Conservation (phyloP, 2,888 invertebrate species). For the Caenorhabditis afra region DNA sequence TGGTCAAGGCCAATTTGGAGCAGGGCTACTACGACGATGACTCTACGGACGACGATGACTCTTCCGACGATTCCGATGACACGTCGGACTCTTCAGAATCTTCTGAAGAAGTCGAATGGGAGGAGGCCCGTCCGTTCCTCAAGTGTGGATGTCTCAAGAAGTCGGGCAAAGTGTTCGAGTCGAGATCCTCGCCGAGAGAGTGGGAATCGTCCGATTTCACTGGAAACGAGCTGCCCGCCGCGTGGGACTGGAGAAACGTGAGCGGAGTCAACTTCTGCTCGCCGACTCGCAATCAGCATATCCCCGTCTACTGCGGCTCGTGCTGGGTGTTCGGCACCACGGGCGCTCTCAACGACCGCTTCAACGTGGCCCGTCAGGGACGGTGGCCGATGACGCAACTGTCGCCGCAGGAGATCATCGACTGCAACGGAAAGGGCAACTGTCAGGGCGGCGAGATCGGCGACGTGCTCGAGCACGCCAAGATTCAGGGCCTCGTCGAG, state of each 20-base stretch:
- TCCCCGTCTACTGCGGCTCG: constrained; percentile 82
- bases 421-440: constrained; percentile 82
- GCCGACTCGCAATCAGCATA: constrained; percentile 82
- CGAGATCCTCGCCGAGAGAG: constrained; percentile 66
- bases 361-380: constrained; percentile 82
- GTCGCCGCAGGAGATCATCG: constrained; percentile 82
- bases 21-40: constrained; percentile 20
- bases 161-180: constrained; percentile 63
- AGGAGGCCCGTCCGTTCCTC: constrained; percentile 55
- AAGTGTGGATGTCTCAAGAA: constrained; percentile 64
- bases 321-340: constrained; percentile 83
- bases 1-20: constrained; percentile 11
- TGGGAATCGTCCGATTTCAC: constrained; percentile 75
- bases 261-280: constrained; percentile 82
- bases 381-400: constrained; percentile 82
- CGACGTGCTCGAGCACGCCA: constrained; percentile 82
- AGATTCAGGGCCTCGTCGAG: constrained; percentile 82
- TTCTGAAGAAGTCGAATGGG: constrained; percentile 40
- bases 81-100: constrained; percentile 3
- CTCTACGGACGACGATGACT: constrained; percentile 4
- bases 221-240: constrained; percentile 76
- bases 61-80: constrained; percentile 8
- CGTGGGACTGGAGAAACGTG: constrained; percentile 82
- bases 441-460: constrained; percentile 81
- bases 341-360: constrained; percentile 82